Base-by-base conservation (phyloP, 23 tunicate species). In the Corella eumyota region DNA sequence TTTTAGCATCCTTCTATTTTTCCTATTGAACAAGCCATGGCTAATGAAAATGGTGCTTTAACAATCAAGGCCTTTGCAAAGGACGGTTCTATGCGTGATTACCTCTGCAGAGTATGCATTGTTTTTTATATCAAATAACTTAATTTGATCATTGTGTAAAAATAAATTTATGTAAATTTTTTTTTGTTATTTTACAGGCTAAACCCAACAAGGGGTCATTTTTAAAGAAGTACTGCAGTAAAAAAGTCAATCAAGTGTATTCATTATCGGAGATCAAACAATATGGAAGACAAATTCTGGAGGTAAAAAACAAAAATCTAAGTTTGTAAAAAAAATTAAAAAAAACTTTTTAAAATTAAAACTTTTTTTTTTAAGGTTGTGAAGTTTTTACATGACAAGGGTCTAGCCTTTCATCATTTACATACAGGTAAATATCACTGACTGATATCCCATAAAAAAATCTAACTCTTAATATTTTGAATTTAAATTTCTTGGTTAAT, bases 11-110 rank as follows among this genome's bases (percentile, higher is more conserved):
- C 95, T 25, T 77, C 95, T n/a, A 77, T 86, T 38, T 56, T 49
- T 37, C 74, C 85, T n/a, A 48, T 64, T 29, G 15, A 22, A 9
- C 80, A 77, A 33, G 95, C 95, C 28, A 24, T 68, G 33, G 77
- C 95, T n/a, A 86, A 68, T 60, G 95, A 86, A 61, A 78, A 66
- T 34, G 95, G 95, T 26, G 95, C 76, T 17, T 60, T 86, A 11
- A 56, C 69, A 19, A 86, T 86, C 26, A 55, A 61, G 60, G 62
- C 28, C 11, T 86, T 86, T 59, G 27, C 58, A 46, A 60, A 66
- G 36, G 83, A 78, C 22, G 95, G 95, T 17, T 64, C 80, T 19
- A 27, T 86, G 49, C 35, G 85, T 60, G 95, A 86, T 44, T 23
- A 47, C 19, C 21, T 86, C 25, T 86, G 95, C 71, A 86, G 78